Base-by-base conservation (phyloP, 92 coral and sea anemone species). In the Palythoa grandiflora region DNA sequence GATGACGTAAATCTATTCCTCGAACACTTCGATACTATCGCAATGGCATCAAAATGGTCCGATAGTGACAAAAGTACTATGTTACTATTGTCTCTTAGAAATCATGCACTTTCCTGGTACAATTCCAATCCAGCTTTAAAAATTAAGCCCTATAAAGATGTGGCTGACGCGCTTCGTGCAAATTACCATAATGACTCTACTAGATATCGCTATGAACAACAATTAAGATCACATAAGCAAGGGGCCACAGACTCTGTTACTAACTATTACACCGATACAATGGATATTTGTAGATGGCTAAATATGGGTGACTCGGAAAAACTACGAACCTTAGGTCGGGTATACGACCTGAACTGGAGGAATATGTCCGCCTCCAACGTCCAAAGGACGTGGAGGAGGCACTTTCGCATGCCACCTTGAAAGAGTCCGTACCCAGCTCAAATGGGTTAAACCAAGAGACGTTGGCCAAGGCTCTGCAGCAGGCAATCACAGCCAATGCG, bases 1-100 rank as follows among this genome's bases (percentile, higher is more conserved):
- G 74, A 70, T 40, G 74, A 70, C 74, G 74, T 70, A 70, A 70
- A 70, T 70, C 74, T 70, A 70, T 70, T 70, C 20, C 74, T 70
- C 2, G 74, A 70, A 70, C 74, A 70, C 4, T 70, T 70, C 39
- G 74, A 70, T 21, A 70, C 17, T 70, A 70, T 70, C 74, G 74
- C 74, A 40, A 2, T 21, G 74, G 74, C 74, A 70, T 70, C 74
- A 59, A 70, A 66, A 70, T 70, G 74, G 74, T 70, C 74, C 17
- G 74, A 70, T 70, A 70, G 17, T 70, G 74, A 70, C 20, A 70
- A 70, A 70, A 70, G 13, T 70, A 70, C 74, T 70, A 70, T 70
- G 74, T 70, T 70, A 70, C 74, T 1, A 70, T 38, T 21, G 16
- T 70, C 74, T 70, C 74, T 70, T 70, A 70, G 20, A 70, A 38